Conservation (phyloP, 64 coral and sea anemone genomes). For the Montipora sp. region DNA sequence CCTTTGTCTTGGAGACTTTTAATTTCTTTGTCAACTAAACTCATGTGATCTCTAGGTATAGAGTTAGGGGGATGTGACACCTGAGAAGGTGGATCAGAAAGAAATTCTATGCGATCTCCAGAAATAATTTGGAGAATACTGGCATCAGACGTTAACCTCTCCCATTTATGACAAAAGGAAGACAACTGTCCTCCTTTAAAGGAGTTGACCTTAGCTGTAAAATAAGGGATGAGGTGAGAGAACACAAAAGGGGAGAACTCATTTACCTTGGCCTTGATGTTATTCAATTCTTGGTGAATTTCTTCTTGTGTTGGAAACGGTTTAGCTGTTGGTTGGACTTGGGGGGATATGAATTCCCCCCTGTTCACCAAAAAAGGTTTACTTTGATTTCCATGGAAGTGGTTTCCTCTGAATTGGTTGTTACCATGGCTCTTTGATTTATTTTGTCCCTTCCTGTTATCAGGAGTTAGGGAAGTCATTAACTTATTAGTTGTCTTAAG, state of each 20-base stretch:
- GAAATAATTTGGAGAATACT: slow-evolving; percentile 30
- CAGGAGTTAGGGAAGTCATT: slow-evolving; percentile 18
- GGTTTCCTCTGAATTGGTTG: background rate
- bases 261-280: slow-evolving; percentile 29
- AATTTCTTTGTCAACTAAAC: slow-evolving; percentile 35
- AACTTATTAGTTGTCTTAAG: slow-evolving; percentile 69
- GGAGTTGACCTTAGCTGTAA: background rate
- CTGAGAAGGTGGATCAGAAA: background rate
- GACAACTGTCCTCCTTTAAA: slow-evolving; percentile 49
- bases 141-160: slow-evolving; percentile 10
- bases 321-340: slow-evolving; percentile 18
- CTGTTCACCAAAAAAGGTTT: slow-evolving; percentile 58
- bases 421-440: background rate
- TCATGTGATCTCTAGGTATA: slow-evolving; percentile 16
- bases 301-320: background rate
- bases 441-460: background rate
- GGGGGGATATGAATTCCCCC: slow-evolving; percentile 23
- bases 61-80: background rate
- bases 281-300: slow-evolving; percentile 51
- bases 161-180: background rate
- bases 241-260: background rate
- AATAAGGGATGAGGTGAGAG: background rate
- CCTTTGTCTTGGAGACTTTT: background rate
- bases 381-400: no score
- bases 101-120: slow-evolving; percentile 46